Evolutionary conservation across 2,888 invertebrate genomes (phyloP), one percentile per base, ranked within the genome.

Genomic region (Pinctada fucata): DNA sequence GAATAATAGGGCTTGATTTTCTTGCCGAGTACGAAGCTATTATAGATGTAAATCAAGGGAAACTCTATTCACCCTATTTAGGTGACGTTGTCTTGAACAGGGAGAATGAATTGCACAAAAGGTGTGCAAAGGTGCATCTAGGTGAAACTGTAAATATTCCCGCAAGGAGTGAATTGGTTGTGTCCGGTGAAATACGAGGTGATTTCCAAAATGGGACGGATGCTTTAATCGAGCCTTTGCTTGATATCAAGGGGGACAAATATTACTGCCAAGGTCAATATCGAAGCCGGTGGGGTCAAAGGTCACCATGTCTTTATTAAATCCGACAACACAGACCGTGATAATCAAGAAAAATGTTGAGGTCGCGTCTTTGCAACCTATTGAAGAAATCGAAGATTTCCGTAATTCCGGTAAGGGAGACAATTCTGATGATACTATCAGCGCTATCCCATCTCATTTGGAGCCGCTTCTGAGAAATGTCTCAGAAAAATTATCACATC

Each of bases 1-100:
- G 75, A 48, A 75, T 75, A n/a, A 48, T 75, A 47, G 75, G 75
- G 51, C 50, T 75, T n/a, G 69, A 68, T 58, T 75, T 75, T 58
- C 47, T 75, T n/a, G 3, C 68, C 16, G 52, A 68, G 69, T 66
- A 75, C 45, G 58, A 69, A 5, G 51, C 66, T 5, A 58, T 16
- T n/a, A 75, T 75, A 45, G 51, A 75, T 50, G 48, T 66, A 2
- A 69, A 31, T n/a, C 50, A 67, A n/a, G 75, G 75, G 48, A 10
- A 6, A 47, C 45, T 75, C n/a, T 8, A n/a, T 10, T 68, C 67
- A 45, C 66, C 66, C 31, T 66, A 13, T 47, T 66, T 66, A 45
- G 66, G 66, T 66, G 66, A 66, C 8, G 47, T 66, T 16, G 66
- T 31, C 47, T 16, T 66, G n/a, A 47, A 45, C 6, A 69, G 48